phyloP scores from a whole-genome alignment of 1,140 invertebrate genomes.

The Sycobia sp. region DNA sequence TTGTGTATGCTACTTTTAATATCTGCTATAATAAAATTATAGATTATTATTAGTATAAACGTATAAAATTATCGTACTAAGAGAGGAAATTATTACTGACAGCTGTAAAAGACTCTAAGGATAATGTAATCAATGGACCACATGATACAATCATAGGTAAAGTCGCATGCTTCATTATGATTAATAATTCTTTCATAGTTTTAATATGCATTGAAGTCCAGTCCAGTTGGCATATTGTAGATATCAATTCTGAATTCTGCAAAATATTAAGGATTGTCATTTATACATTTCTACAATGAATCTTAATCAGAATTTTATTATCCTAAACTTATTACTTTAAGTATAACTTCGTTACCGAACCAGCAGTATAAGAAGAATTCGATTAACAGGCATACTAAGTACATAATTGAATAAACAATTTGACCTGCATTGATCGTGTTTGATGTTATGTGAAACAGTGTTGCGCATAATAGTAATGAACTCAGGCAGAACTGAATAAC shows the following conservation, averaged over 20 bases:
- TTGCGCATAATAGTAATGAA: slow-evolving; percentile 3
- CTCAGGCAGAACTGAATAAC: too few relatives aligned
- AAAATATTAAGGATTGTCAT: neutral
- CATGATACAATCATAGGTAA: neutral
- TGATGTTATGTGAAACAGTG: slow-evolving; percentile 13
- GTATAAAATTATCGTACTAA: neutral
- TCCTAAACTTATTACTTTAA: neutral
- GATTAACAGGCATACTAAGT: slow-evolving; percentile 4
- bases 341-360: slow-evolving; percentile 14
- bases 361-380: slow-evolving; percentile 18
- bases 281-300: neutral
- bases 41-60: too few relatives aligned
- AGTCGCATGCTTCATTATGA: neutral
- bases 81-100: too few relatives aligned
- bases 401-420: neutral
- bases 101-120: slow-evolving; percentile 13
- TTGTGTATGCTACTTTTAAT: slow-evolving; percentile 17
- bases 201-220: neutral
- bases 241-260: neutral
- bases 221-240: neutral
- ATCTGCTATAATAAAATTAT: neutral
- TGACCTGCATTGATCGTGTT: neutral
- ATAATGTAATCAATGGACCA: neutral
- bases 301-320: neutral
- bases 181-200: neutral